These are phyloP conservation scores for Scomber scombrus DNA, from an alignment of 2,113 vertebrate species.

Conservation along the genomic window DNA sequence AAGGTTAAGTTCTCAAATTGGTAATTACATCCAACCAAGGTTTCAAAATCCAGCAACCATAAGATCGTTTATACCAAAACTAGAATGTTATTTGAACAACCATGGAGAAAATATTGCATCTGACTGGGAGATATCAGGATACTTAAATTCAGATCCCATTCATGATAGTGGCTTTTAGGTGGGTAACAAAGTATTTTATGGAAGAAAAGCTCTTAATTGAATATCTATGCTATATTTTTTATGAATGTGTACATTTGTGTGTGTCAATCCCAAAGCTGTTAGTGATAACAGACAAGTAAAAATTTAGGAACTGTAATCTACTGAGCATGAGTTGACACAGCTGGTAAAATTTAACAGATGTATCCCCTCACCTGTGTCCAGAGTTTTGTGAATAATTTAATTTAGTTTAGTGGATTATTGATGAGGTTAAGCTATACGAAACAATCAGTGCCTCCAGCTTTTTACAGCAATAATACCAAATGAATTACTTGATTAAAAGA, in stretches of 20 bases:
- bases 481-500: constrained; percentile 56
- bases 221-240: not conserved
- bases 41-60: no score
- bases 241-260: not conserved
- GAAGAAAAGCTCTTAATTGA: not conserved
- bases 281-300: not conserved
- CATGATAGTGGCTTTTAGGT: no score
- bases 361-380: constrained; percentile 59
- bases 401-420: constrained; percentile 63
- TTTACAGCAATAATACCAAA: constrained; percentile 61
- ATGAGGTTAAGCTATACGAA: constrained; percentile 65
- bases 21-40: no score
- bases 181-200: no score
- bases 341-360: constrained; percentile 30
- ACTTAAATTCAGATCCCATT: no score
- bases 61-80: no score
- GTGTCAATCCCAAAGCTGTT: not conserved
- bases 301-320: not conserved
- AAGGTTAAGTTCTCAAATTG: no score
- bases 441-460: constrained; percentile 49
- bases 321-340: constrained; percentile 24
- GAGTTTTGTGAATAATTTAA: constrained; percentile 66
- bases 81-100: no score
- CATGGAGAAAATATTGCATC: no score
- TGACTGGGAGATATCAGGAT: no score